phyloP scores from a whole-genome alignment of 2,113 vertebrate species.

The Toxostoma redivivum region DNA sequence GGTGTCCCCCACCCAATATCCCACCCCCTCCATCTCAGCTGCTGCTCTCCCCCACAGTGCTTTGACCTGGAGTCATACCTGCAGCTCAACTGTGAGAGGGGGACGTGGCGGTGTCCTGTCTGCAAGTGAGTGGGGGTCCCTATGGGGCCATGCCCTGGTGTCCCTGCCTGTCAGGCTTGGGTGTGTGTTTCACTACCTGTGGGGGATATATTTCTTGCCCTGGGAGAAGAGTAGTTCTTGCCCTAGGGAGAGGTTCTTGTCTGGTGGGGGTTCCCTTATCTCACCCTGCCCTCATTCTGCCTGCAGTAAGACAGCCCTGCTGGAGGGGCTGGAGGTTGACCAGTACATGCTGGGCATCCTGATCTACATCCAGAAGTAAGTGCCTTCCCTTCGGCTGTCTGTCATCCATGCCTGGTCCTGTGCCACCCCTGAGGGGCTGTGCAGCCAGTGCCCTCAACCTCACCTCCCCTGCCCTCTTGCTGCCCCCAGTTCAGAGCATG shows the following conservation, averaged over 20 bases:
- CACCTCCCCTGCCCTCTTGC: not conserved
- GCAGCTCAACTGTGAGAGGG: slow-evolving; percentile 80
- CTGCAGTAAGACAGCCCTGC: slow-evolving; percentile 88
- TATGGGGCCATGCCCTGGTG: rapidly evolving
- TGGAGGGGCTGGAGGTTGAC: slow-evolving; percentile 94
- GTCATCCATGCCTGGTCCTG: not conserved
- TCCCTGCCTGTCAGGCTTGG: not conserved
- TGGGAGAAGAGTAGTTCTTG: not conserved
- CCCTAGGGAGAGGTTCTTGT: not conserved
- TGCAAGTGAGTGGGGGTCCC: slow-evolving; percentile 68
- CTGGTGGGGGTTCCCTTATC: not conserved
- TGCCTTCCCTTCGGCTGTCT: rapidly evolving
- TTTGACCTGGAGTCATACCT: slow-evolving; percentile 89
- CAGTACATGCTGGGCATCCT: slow-evolving; percentile 97
- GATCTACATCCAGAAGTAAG: slow-evolving; percentile 94
- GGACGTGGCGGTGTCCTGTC: slow-evolving; percentile 84
- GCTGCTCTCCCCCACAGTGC: slow-evolving; percentile 64
- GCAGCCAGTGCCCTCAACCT: rapidly evolving
- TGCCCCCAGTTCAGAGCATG: slow-evolving; percentile 82
- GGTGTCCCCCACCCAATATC: rapidly evolving
- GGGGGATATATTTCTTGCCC: not conserved
- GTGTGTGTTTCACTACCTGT: not conserved
- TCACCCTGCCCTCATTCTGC: not conserved
- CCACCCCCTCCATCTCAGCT: rapidly evolving
- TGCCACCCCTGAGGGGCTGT: not conserved